phyloP scores from a whole-genome alignment of 2,113 vertebrate species.

The Sinocyclocheilus maitianheensis region DNA sequence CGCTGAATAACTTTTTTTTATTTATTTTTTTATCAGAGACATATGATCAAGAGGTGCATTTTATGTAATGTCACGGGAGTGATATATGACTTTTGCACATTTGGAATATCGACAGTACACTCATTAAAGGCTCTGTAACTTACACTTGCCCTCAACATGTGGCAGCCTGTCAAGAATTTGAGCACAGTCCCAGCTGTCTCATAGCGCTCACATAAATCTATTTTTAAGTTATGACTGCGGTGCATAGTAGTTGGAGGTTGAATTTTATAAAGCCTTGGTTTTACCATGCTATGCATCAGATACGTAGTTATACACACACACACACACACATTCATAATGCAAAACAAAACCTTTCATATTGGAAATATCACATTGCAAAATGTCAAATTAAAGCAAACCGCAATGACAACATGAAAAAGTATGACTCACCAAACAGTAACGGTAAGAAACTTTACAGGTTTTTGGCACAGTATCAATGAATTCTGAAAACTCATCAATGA shows the following conservation, averaged over 20 bases:
- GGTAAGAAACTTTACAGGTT: neutral
- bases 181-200: conserved; percentile 73
- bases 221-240: conserved; percentile 69
- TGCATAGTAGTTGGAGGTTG: conserved; percentile 19
- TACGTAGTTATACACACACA: neutral
- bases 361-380: neutral
- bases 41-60: neutral
- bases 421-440: neutral
- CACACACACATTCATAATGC: neutral
- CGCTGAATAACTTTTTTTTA: neutral
- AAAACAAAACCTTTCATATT: neutral
- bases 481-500: neutral
- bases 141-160: conserved; percentile 66
- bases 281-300: neutral
- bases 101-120: conserved; percentile 48
- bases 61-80: conserved; percentile 36
- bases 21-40: neutral
- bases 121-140: conserved; percentile 49
- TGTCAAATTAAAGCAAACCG: neutral
- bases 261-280: neutral
- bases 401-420: conserved; percentile 8
- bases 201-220: conserved; percentile 69
- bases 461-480: neutral
- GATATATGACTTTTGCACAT: neutral
- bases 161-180: conserved; percentile 71